Evolutionary conservation across 2,797 vertebrate genomes (phyloP), one percentile per base, ranked within the genome.

Genomic region (Hemitrygon akajei): DNA sequence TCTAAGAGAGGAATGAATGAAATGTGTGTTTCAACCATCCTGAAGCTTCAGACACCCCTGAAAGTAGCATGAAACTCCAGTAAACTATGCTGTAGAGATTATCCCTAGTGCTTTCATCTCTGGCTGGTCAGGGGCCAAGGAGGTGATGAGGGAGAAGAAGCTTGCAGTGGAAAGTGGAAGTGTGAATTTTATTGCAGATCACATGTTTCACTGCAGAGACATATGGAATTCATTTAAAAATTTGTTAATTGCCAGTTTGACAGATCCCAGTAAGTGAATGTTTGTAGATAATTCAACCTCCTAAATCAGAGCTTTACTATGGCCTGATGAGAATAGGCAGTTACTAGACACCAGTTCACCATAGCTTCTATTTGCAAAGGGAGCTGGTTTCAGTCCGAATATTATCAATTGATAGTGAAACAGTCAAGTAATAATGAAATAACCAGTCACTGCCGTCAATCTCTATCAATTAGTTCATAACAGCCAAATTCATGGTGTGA

Each of bases 101-200:
- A 66, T 58, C 63, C n/a, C n/a, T 37, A 22, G n/a, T 75, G 22
- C 2, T 89, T 66, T 66, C 34, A 16, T 63, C n/a, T 69, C 63
- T 89, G 7, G 37, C 63, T 89, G 86, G 63, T 34, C 27, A 63
- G 30, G 84, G n/a, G 18, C 7, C n/a, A 66, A 89, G 84, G 30
- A 30, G 63, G n/a, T 89, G 63, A 89, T 58, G 25, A 86, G 63
- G 27, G 82, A 86, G 27, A 60, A 86, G 27, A 60, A 27, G 56
- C 3, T 30, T 86, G 58, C 58, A n/a, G 10, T 86, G 82, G 82
- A 86, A 18, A 84, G 47, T 84, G 47, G 47, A 58, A 58, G 82
- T 66, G 86, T 37, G n/a, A 89, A 69, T 89, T 69, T 89, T 37
- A 89, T 69, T 37, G 60, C n/a, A n/a, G 56, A 89, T 7, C 86